Conservation (phyloP, 2,888 invertebrate species). For the Cerceris rybyensis region DNA sequence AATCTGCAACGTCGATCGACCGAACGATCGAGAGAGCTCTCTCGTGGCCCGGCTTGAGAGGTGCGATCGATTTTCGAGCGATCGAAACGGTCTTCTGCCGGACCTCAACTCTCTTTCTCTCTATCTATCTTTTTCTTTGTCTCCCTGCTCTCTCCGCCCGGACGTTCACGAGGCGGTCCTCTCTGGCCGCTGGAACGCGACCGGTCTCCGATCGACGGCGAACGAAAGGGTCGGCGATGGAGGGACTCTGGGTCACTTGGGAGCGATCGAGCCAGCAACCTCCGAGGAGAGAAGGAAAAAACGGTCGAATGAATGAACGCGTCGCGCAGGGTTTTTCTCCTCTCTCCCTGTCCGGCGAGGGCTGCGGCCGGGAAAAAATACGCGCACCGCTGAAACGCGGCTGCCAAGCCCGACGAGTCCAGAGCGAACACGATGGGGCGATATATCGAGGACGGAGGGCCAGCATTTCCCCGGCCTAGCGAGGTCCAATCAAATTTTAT, state of each 20-base stretch:
- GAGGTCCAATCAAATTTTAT: constrained; percentile 80
- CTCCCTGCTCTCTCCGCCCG: too few species aligned
- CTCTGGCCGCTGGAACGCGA: too few species aligned
- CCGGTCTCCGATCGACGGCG: too few species aligned
- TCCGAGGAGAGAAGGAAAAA: constrained; percentile 10
- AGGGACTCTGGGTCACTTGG: background rate
- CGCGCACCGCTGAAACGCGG: too few species aligned
- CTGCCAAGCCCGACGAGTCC: constrained; percentile 33
- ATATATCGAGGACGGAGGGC: constrained; percentile 69
- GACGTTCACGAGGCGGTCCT: too few species aligned
- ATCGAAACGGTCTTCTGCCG: constrained; percentile 60
- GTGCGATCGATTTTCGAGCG: constrained; percentile 64
- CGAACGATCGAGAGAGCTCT: constrained; percentile 44
- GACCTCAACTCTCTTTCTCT: too few species aligned
- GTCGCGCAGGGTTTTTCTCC: constrained; percentile 48
- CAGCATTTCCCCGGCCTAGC: constrained; percentile 65
- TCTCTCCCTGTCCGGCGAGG: constrained; percentile 18
- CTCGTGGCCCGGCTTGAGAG: constrained; percentile 34
- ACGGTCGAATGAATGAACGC: constrained; percentile 69
- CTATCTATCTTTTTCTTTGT: too few species aligned
- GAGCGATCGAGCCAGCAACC: background rate
- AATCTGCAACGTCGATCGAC: constrained; percentile 60
- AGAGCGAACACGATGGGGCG: constrained; percentile 68
- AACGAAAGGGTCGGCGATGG: too few species aligned
- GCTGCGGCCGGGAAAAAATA: too few species aligned